phyloP scores from a whole-genome alignment of 2,888 invertebrate genomes.

The Cheilosia vulpina region DNA sequence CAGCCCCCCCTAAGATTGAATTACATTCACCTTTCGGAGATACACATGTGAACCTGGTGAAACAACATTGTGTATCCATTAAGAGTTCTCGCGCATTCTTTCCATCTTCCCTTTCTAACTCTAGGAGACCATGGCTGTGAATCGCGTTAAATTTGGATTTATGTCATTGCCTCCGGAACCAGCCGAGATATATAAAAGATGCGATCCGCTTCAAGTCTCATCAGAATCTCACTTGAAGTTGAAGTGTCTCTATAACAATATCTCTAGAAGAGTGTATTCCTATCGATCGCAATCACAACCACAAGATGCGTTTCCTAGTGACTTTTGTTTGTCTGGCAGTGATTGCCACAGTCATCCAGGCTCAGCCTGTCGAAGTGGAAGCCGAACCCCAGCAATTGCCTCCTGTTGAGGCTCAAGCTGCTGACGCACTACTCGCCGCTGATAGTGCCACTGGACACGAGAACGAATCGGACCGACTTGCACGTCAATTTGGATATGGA shows the following conservation, averaged over 20 bases:
- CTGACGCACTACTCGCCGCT: conserved; percentile 71
- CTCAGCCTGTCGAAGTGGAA: conserved; percentile 46
- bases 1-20: neutral
- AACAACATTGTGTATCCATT: neutral
- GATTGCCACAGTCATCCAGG: conserved; percentile 54
- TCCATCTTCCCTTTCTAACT: conserved; percentile 12
- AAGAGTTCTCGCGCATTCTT: neutral
- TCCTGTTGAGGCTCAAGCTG: conserved; percentile 14
- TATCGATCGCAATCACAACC: neutral
- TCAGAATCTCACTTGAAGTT: conserved; percentile 60
- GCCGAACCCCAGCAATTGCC: conserved; percentile 32
- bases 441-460: conserved; percentile 76
- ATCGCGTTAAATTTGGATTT: neutral
- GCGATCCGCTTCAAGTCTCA: conserved; percentile 33
- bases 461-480: conserved; percentile 76
- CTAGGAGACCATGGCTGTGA: neutral
- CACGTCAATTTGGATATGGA: conserved; percentile 75
- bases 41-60: neutral
- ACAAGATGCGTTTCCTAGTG: conserved; percentile 76
- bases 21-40: conserved; percentile 6
- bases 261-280: neutral
- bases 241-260: conserved; percentile 55
- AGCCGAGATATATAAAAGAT: conserved; percentile 55
- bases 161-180: neutral
- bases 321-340: conserved; percentile 70